Evolutionary conservation across 2,888 invertebrate species (phyloP).

Genomic region (Synanthedon tipuliformis): DNA sequence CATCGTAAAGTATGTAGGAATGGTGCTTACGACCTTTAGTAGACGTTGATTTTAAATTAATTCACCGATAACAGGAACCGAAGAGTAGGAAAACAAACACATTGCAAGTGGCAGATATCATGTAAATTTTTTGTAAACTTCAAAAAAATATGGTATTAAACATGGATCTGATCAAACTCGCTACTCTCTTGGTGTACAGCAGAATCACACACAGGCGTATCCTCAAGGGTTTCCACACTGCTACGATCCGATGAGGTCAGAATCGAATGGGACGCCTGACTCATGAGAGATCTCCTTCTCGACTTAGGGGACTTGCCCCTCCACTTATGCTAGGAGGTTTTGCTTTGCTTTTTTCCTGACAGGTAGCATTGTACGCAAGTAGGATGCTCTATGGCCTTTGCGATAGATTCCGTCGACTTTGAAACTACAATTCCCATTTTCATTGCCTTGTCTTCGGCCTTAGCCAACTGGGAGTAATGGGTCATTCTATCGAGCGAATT

Average conservation of each 20-base stretch:
- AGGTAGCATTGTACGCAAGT: conserved; percentile 81
- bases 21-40: background rate
- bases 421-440: conserved; percentile 70
- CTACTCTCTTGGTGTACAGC: conserved; percentile 38
- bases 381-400: conserved; percentile 73
- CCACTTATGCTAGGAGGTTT: conserved; percentile 76
- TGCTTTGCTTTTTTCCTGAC: conserved; percentile 70
- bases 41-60: background rate
- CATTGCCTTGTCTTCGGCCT: conserved; percentile 62
- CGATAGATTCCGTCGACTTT: conserved; percentile 66
- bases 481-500: conserved; percentile 61
- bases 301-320: conserved; percentile 73
- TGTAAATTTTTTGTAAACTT: background rate
- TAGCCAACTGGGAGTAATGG: conserved; percentile 61
- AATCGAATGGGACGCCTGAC: conserved; percentile 30
- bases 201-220: conserved; percentile 30
- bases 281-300: conserved; percentile 40
- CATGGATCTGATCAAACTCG: conserved; percentile 71
- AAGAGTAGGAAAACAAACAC: background rate
- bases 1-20: background rate
- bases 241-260: conserved; percentile 57
- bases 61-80: background rate
- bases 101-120: background rate
- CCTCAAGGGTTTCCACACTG: conserved; percentile 56
- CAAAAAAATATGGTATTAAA: conserved; percentile 37